Evolutionary conservation across 2,888 invertebrate species (phyloP).

Genomic region (Drymonia ruficornis): DNA sequence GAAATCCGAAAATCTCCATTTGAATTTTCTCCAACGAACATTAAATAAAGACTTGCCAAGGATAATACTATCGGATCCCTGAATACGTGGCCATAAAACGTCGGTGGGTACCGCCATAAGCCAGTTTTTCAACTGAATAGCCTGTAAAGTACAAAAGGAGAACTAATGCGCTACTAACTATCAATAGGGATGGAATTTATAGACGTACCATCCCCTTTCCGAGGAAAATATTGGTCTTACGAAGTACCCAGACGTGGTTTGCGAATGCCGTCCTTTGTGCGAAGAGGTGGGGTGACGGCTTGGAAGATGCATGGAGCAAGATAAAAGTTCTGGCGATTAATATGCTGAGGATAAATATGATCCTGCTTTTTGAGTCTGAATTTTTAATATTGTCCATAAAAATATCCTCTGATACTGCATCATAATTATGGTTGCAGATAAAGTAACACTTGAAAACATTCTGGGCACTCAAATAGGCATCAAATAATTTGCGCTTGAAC

Average conservation of each 20-base stretch:
- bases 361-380: no score
- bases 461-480: no score
- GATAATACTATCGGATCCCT: slow-evolving; percentile 19
- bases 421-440: no score
- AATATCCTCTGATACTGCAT: no score
- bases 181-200: slow-evolving; percentile 81
- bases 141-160: slow-evolving; percentile 69
- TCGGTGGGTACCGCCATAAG: slow-evolving; percentile 48
- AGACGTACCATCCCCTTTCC: slow-evolving; percentile 68
- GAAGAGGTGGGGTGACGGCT: slow-evolving; percentile 40
- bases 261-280: slow-evolving; percentile 75
- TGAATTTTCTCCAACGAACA: slow-evolving; percentile 5
- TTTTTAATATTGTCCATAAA: no score
- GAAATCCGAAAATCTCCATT: background rate
- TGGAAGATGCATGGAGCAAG: slow-evolving; percentile 34
- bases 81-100: slow-evolving; percentile 47
- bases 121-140: slow-evolving; percentile 75
- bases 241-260: slow-evolving; percentile 79
- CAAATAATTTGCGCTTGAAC: no score
- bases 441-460: no score
- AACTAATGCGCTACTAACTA: slow-evolving; percentile 81
- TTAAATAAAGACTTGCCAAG: slow-evolving; percentile 14
- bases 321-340: slow-evolving; percentile 17
- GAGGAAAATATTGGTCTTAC: slow-evolving; percentile 82
- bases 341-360: background rate